phyloP scores from a whole-genome alignment of 1,140 invertebrate genomes.

The Procambarus clarkii region DNA sequence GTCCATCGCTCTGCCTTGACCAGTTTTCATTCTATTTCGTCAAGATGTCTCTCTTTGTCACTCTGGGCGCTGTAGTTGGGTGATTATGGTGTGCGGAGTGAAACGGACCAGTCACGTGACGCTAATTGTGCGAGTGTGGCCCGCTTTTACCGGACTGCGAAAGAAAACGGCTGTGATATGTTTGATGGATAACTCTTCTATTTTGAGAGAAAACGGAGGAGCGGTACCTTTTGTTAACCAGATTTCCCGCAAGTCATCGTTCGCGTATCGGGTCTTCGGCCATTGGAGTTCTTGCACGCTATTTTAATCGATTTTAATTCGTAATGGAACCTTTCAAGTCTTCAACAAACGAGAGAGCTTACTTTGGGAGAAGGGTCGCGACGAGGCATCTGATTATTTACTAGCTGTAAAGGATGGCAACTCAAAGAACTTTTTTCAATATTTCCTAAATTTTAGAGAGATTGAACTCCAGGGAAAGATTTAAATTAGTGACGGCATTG shows the following conservation, averaged over 20 bases:
- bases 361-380: constrained; percentile 54
- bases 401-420: constrained; percentile 12
- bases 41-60: neutral
- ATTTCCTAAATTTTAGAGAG: constrained; percentile 44
- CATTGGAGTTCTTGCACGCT: constrained; percentile 7
- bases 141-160: neutral
- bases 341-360: constrained; percentile 53
- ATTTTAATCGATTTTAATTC: constrained; percentile 66
- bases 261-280: constrained; percentile 18
- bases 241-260: constrained; percentile 38
- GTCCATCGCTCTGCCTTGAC: constrained; percentile 14
- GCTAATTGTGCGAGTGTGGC: too few relatives aligned
- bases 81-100: too few relatives aligned
- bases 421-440: constrained; percentile 51
- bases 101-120: too few relatives aligned
- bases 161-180: constrained; percentile 4
- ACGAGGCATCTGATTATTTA: constrained; percentile 48
- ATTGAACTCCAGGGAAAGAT: constrained; percentile 51
- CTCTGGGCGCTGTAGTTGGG: neutral
- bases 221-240: neutral
- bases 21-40: constrained; percentile 36
- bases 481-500: constrained; percentile 27
- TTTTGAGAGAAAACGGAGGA: constrained; percentile 8
- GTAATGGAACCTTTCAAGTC: constrained; percentile 66
- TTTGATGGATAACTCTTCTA: neutral